Conservation (phyloP, 2,888 invertebrate genomes). For the Salticus scenicus region DNA sequence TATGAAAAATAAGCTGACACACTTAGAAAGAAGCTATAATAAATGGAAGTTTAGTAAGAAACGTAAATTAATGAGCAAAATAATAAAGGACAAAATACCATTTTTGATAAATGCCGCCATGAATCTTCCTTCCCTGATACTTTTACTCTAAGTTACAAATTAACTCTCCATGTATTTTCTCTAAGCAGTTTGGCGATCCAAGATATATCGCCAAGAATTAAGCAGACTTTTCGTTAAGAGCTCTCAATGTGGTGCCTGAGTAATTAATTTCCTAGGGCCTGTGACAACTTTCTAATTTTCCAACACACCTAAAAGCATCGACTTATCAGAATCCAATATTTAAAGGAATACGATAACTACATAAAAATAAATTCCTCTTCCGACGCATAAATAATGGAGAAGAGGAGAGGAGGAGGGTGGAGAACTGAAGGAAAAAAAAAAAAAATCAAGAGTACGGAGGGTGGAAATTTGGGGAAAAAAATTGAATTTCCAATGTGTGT, state of each 20-base stretch:
- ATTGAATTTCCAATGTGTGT: slow-evolving; percentile 65
- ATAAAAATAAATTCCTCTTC: slow-evolving; percentile 63
- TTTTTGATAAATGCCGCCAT: slow-evolving; percentile 4
- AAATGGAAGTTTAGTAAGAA: background rate
- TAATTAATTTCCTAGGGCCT: slow-evolving; percentile 51
- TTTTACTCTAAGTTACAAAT: slow-evolving; percentile 1
- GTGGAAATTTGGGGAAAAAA: slow-evolving; percentile 36
- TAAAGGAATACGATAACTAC: slow-evolving; percentile 68
- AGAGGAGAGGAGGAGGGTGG: background rate
- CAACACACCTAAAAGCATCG: slow-evolving; percentile 66
- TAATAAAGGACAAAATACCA: background rate
- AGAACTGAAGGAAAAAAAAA: slow-evolving; percentile 26
- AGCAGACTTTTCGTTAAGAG: slow-evolving; percentile 10
- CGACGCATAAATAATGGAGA: slow-evolving; percentile 41
- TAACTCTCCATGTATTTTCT: background rate
- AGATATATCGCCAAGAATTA: slow-evolving; percentile 7
- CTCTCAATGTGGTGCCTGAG: background rate
- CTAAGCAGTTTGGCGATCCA: slow-evolving; percentile 3
- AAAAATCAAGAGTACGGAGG: slow-evolving; percentile 2
- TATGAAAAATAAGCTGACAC: background rate
- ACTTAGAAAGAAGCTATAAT: background rate
- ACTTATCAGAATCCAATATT: slow-evolving; percentile 69
- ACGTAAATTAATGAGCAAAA: slow-evolving; percentile 2
- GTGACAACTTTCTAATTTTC: slow-evolving; percentile 69
- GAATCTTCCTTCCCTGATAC: slow-evolving; percentile 5